Evolutionary conservation across 2,113 vertebrate genomes (phyloP).

Genomic region (Anarhynchus alexandrinus): DNA sequence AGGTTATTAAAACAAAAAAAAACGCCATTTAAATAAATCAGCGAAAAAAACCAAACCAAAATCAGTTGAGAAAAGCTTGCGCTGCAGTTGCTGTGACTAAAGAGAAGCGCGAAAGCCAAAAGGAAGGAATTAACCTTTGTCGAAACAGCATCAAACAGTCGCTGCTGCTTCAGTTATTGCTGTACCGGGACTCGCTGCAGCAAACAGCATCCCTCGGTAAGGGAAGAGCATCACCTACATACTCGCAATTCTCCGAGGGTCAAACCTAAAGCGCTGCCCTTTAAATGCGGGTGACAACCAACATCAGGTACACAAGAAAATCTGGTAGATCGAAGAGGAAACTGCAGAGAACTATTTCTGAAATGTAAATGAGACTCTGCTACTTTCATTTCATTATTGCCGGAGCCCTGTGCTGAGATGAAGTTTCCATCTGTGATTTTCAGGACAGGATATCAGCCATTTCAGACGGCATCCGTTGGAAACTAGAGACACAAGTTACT

Average conservation of each 20-base stretch:
- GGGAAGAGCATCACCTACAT: background rate
- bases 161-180: background rate
- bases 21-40: slow-evolving; percentile 35
- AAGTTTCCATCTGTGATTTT: slow-evolving; percentile 61
- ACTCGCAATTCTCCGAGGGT: background rate
- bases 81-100: background rate
- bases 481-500: background rate
- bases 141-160: background rate
- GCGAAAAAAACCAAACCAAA: background rate
- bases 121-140: slow-evolving; percentile 15
- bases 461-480: background rate
- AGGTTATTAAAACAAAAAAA: slow-evolving; percentile 50
- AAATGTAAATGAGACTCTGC: slow-evolving; percentile 73
- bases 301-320: slow-evolving; percentile 22
- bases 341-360: slow-evolving; percentile 71
- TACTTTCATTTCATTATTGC: slow-evolving; percentile 71
- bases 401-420: slow-evolving; percentile 35
- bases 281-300: background rate
- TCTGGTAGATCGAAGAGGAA: slow-evolving; percentile 65
- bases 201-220: background rate
- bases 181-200: background rate
- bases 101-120: slow-evolving; percentile 16
- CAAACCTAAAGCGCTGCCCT: background rate
- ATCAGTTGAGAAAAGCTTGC: slow-evolving; percentile 9
- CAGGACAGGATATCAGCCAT: slow-evolving; percentile 53